These are phyloP conservation scores for Corella eumyota DNA, from an alignment of 23 tunicate species.

Conservation along the genomic window DNA sequence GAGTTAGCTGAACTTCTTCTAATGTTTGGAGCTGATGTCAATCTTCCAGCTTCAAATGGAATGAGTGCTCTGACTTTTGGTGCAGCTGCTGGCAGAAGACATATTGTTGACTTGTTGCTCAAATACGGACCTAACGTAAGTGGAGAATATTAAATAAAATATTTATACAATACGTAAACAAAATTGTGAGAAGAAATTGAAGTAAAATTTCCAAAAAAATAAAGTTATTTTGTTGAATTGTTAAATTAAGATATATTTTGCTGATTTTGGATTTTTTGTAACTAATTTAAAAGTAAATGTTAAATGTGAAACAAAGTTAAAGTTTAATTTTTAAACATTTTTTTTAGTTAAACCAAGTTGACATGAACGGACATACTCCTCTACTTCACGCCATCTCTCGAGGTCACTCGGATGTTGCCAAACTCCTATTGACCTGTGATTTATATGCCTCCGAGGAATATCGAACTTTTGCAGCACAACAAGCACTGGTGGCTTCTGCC, in stretches of 20 bases:
- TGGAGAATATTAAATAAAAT: not conserved
- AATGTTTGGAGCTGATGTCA: conserved; percentile 72
- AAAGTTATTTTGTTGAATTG: too few species aligned
- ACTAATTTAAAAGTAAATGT: too few species aligned
- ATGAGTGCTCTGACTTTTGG: conserved; percentile 75
- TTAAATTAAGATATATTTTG: too few species aligned
- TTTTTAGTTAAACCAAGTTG: conserved; percentile 50
- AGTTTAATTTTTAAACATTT: conserved; percentile 1
- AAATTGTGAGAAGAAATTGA: too few species aligned
- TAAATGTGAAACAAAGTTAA: too few species aligned
- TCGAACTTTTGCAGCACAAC: conserved; percentile 53
- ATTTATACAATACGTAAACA: too few species aligned
- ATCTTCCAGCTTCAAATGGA: conserved; percentile 56
- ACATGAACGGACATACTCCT: conserved; percentile 77
- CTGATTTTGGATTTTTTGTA: too few species aligned
- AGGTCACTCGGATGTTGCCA: conserved; percentile 46
- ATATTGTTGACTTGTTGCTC: conserved; percentile 52
- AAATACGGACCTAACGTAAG: conserved; percentile 61
- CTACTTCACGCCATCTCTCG: conserved; percentile 80
- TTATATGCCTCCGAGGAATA: conserved; percentile 34
- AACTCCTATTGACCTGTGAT: conserved; percentile 43
- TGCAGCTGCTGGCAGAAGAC: conserved; percentile 49
- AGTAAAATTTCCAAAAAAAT: too few species aligned
- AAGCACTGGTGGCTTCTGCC: conserved; percentile 82
- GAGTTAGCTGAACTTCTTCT: conserved; percentile 70